These are phyloP conservation scores for Sebastes itinus DNA, from an alignment of 2,797 vertebrate species.

Conservation along the genomic window DNA sequence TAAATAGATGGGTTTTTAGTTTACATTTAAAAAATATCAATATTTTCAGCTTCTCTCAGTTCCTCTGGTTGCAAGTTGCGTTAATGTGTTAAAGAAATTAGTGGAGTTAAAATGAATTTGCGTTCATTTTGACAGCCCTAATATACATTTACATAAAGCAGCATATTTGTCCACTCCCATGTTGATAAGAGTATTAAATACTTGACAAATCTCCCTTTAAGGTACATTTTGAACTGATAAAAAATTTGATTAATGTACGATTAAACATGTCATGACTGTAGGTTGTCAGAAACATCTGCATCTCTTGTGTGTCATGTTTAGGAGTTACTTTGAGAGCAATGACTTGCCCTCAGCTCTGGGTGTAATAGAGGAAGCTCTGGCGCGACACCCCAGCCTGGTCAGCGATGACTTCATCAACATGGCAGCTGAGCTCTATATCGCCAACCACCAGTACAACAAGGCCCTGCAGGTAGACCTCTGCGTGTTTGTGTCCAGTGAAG, in stretches of 20 bases:
- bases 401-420: constrained; percentile 95
- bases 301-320: constrained; percentile 46
- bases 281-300: background rate
- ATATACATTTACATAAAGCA: too few relatives aligned
- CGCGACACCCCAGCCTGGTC: constrained; percentile 90
- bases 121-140: too few relatives aligned
- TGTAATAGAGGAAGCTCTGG: constrained; percentile 92
- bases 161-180: too few relatives aligned
- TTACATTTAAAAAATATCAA: too few relatives aligned
- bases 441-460: constrained; percentile 90
- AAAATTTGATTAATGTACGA: accelerated
- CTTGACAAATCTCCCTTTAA: too few relatives aligned
- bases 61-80: too few relatives aligned
- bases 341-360: constrained; percentile 91
- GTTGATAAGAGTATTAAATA: too few relatives aligned
- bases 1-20: too few relatives aligned
- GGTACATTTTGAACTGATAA: too few relatives aligned
- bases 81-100: too few relatives aligned
- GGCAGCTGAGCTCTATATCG: constrained; percentile 92
- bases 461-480: constrained; percentile 86
- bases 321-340: constrained; percentile 96
- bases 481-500: background rate
- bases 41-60: too few relatives aligned
- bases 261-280: background rate
- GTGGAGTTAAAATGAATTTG: too few relatives aligned